Percentiles rank a stretch among this genome's conserved stretches.
Evolutionary conservation across 1,140 invertebrate genomes (phyloP).

Genomic region (Platyscapa corneri): DNA sequence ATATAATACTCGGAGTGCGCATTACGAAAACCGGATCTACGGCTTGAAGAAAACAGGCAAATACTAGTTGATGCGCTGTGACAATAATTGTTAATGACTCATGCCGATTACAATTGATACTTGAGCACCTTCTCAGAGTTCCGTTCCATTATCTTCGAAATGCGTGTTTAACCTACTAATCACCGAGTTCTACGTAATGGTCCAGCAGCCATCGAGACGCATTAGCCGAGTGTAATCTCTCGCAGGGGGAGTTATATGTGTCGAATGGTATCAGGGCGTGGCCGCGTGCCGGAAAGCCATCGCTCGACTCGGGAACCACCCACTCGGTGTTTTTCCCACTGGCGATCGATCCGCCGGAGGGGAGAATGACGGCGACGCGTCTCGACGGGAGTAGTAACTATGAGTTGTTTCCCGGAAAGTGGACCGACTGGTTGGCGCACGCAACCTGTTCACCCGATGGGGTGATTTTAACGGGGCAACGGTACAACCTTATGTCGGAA

Average conservation of each 20-base stretch:
- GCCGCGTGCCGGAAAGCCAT: neutral
- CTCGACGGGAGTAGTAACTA: neutral
- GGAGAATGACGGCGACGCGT: neutral
- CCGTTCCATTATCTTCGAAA: neutral
- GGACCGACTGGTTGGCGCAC: neutral
- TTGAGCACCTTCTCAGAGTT: neutral
- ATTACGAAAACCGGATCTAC: constrained; percentile 10
- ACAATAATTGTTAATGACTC: neutral
- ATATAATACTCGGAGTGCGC: neutral
- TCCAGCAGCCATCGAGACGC: too few relatives aligned
- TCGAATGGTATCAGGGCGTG: neutral
- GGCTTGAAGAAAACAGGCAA: neutral
- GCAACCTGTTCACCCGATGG: neutral
- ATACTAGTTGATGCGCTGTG: neutral
- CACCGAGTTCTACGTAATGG: too few relatives aligned
- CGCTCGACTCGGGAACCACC: neutral
- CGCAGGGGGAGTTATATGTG: neutral
- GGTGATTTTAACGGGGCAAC: too few relatives aligned
- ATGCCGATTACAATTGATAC: neutral
- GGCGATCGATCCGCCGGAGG: neutral
- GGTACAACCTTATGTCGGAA: too few relatives aligned
- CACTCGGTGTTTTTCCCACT: neutral
- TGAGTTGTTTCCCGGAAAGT: neutral
- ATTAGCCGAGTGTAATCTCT: too few relatives aligned
- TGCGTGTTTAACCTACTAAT: too few relatives aligned